Evolutionary conservation across 2,113 vertebrate genomes (phyloP).

Genomic region (Serinus canaria): DNA sequence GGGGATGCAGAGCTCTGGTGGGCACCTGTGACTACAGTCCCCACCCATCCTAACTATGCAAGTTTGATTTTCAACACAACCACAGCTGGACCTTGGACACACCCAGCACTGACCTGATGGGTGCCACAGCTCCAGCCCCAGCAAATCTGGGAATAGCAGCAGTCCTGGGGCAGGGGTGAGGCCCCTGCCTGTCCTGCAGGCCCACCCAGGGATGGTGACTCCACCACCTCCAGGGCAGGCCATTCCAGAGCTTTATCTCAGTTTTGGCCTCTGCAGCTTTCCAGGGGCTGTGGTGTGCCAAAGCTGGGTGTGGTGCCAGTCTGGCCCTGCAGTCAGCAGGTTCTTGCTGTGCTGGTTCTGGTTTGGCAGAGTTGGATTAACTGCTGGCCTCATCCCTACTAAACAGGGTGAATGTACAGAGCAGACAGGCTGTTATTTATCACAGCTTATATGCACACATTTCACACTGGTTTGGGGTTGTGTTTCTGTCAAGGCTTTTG

Average conservation of each 20-base stretch:
- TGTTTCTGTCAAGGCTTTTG: not conserved
- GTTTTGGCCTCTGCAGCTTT: too few relatives aligned
- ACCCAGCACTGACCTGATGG: fast-evolving
- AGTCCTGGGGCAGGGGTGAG: not conserved
- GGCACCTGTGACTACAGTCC: fast-evolving
- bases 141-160: fast-evolving
- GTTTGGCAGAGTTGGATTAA: not conserved
- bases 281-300: too few relatives aligned
- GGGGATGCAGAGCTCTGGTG: fast-evolving
- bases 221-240: too few relatives aligned
- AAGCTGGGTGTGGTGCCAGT: too few relatives aligned
- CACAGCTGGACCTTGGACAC: too few relatives aligned
- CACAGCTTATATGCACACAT: fast-evolving
- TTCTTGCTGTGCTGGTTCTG: too few relatives aligned
- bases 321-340: too few relatives aligned
- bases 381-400: not conserved
- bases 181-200: not conserved
- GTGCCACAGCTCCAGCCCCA: not conserved
- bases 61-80: not conserved
- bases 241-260: too few relatives aligned
- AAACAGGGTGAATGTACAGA: fast-evolving
- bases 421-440: not conserved
- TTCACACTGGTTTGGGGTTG: not conserved
- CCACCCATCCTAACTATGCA: too few relatives aligned
- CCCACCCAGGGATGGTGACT: too few relatives aligned